Evolutionary conservation across 1,140 invertebrate genomes (phyloP).

Genomic region (Euwallacea similis): DNA sequence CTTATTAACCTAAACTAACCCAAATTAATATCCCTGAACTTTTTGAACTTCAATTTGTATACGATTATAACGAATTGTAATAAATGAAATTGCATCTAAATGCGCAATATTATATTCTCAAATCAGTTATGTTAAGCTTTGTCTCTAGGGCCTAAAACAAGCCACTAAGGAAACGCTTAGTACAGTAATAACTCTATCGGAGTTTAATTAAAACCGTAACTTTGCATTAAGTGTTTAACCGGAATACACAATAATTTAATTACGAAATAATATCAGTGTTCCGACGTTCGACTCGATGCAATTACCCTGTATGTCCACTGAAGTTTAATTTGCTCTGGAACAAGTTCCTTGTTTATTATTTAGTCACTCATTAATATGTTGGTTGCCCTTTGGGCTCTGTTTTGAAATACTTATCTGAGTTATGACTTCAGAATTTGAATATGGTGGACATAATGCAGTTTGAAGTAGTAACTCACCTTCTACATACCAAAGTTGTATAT

Average conservation of each 20-base stretch:
- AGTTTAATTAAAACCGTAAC: conserved; percentile 41
- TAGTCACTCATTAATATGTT: conserved; percentile 33
- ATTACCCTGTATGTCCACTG: conserved; percentile 38
- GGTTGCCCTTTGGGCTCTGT: conserved; percentile 6
- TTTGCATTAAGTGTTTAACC: conserved; percentile 41
- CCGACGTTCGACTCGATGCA: conserved; percentile 39
- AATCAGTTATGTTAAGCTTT: background rate
- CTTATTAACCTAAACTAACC: too few species aligned
- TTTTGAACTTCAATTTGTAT: too few species aligned
- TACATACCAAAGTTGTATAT: too few species aligned
- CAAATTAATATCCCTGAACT: too few species aligned
- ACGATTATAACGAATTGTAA: too few species aligned
- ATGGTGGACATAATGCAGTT: background rate
- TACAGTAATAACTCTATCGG: conserved; percentile 33
- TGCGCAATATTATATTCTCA: too few species aligned
- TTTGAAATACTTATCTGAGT: background rate
- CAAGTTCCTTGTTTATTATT: conserved; percentile 39
- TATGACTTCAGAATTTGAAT: background rate
- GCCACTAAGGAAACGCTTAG: conserved; percentile 13
- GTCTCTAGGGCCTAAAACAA: conserved; percentile 4
- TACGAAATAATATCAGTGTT: conserved; percentile 40
- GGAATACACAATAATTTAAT: conserved; percentile 41
- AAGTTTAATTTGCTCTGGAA: conserved; percentile 35
- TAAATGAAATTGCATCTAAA: too few species aligned
- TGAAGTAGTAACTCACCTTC: background rate